These are phyloP conservation scores for Columba livia DNA, from an alignment of 2,113 vertebrate species.

Conservation along the genomic window DNA sequence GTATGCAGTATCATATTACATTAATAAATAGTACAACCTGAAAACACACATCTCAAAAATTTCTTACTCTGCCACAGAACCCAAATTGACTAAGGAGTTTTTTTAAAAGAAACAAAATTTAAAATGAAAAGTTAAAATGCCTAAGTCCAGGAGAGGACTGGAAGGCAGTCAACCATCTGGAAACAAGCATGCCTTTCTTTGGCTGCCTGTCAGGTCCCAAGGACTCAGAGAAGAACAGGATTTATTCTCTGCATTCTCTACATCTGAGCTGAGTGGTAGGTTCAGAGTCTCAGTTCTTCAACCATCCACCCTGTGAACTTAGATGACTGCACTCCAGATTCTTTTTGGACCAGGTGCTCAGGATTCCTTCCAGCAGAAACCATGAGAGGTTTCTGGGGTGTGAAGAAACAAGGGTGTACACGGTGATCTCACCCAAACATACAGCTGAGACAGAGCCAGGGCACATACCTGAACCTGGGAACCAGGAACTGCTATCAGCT, in stretches of 20 bases:
- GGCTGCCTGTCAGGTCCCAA: not conserved
- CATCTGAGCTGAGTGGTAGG: not conserved
- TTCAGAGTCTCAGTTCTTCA: not conserved
- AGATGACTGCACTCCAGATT: not conserved
- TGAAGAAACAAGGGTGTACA: not conserved
- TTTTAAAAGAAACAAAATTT: not conserved
- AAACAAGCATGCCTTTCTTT: not conserved
- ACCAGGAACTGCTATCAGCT: not conserved
- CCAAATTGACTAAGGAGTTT: not conserved
- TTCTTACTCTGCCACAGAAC: not conserved
- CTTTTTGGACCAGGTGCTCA: not conserved
- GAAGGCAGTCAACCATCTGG: not conserved
- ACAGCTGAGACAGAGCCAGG: not conserved
- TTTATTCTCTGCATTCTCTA: not conserved
- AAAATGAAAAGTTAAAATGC: not conserved
- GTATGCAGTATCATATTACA: not conserved
- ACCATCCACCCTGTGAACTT: not conserved
- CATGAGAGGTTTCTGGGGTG: not conserved
- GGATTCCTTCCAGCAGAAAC: not conserved
- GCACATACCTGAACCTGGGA: not conserved
- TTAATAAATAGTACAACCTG: not conserved
- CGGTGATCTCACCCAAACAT: not conserved
- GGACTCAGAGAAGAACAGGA: not conserved
- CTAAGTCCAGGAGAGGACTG: not conserved
- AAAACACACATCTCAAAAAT: not conserved